Conservation (phyloP, 1,140 invertebrate genomes). For the Euura lappo region DNA sequence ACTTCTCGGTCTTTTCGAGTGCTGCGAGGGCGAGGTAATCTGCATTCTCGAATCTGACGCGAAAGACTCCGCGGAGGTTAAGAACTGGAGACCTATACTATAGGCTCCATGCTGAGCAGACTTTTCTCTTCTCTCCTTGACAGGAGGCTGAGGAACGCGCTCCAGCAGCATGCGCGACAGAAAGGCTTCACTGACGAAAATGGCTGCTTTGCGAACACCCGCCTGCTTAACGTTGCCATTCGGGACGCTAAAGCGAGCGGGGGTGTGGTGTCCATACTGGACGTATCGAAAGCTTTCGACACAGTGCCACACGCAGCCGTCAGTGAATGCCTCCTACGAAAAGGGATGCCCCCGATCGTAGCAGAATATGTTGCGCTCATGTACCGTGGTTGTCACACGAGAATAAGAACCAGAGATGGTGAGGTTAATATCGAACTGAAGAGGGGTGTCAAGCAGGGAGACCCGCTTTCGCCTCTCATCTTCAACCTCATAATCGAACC, state of each 20-base stretch:
- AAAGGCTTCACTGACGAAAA: neutral
- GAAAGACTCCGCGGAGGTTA: conserved; percentile 12
- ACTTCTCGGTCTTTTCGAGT: too few species aligned
- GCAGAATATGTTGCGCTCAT: neutral
- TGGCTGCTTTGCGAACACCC: neutral
- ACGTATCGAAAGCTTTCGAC: conserved; percentile 38
- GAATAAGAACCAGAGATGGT: neutral
- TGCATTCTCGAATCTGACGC: neutral
- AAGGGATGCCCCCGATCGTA: neutral
- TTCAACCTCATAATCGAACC: conserved; percentile 51
- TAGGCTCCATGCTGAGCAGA: conserved; percentile 22
- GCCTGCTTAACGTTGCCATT: neutral
- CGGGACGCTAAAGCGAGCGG: neutral
- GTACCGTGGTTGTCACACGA: conserved; percentile 1
- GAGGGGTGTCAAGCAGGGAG: conserved; percentile 53
- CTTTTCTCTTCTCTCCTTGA: conserved; percentile 27
- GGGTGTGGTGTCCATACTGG: neutral
- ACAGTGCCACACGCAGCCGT: conserved; percentile 21
- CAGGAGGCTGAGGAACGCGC: conserved; percentile 14
- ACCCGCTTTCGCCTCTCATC: conserved; percentile 44
- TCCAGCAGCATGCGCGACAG: conserved; percentile 23
- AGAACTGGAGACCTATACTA: conserved; percentile 30
- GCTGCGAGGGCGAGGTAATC: too few species aligned
- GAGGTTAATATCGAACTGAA: neutral
- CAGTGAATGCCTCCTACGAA: neutral